Evolutionary conservation across 1,140 invertebrate species (phyloP).

Genomic region (Rhizoglyphus robini): DNA sequence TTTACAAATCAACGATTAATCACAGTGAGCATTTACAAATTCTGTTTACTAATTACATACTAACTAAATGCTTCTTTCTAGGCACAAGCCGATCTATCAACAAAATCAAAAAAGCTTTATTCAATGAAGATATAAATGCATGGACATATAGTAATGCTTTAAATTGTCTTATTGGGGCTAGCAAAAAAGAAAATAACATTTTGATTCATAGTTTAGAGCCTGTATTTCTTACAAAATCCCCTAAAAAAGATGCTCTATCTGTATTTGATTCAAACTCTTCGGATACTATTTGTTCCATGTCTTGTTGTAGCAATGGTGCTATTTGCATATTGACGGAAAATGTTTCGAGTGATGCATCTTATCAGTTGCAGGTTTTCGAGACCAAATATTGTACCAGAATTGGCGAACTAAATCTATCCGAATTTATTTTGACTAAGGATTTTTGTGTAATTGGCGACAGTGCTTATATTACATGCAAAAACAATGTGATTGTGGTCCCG

Average conservation of each 20-base stretch:
- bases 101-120: no score
- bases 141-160: not conserved
- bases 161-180: not conserved
- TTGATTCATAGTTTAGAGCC: not conserved
- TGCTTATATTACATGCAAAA: not conserved
- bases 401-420: not conserved
- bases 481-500: not conserved
- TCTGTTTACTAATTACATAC: no score
- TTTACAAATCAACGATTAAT: not conserved
- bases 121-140: not conserved
- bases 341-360: not conserved
- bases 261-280: not conserved
- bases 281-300: not conserved
- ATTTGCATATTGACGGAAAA: not conserved
- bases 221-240: not conserved
- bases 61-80: no score
- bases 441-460: not conserved
- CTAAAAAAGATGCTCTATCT: not conserved
- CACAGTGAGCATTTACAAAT: no score
- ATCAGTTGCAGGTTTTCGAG: not conserved
- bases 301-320: not conserved
- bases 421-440: not conserved
- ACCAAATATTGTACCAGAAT: not conserved
- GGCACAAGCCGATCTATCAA: no score
- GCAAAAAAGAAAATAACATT: not conserved